Evolutionary conservation across 2,888 invertebrate species (phyloP).

Genomic region (Cephalotes varians): DNA sequence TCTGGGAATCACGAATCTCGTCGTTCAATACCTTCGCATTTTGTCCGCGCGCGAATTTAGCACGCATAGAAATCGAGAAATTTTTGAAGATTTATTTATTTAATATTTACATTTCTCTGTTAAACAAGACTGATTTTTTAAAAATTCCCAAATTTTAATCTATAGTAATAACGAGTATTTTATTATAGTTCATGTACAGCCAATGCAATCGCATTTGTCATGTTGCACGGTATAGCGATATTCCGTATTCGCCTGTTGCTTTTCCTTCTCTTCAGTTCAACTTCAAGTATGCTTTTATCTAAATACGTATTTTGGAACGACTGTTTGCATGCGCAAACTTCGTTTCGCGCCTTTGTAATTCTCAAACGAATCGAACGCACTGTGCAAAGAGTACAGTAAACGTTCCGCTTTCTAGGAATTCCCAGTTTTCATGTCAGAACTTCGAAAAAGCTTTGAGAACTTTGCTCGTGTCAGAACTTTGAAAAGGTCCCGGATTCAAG

Average conservation of each 20-base stretch:
- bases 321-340: constrained; percentile 14
- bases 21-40: background rate
- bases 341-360: background rate
- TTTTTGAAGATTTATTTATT: background rate
- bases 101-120: background rate
- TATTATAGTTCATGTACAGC: background rate
- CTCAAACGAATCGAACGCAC: constrained; percentile 11
- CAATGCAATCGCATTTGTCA: background rate
- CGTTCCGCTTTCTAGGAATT: background rate
- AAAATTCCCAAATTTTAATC: background rate
- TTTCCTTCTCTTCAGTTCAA: background rate
- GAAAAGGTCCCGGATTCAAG: background rate
- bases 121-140: background rate
- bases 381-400: constrained; percentile 5
- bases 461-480: constrained; percentile 9
- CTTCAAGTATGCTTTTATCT: background rate
- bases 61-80: background rate
- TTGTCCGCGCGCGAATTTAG: background rate
- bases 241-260: constrained; percentile 18
- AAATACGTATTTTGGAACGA: background rate
- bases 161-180: background rate
- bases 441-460: constrained; percentile 4
- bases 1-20: background rate
- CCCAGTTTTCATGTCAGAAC: constrained; percentile 6
- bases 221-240: background rate